phyloP scores from a whole-genome alignment of 2,113 vertebrate genomes.

The Leuciscus idus region DNA sequence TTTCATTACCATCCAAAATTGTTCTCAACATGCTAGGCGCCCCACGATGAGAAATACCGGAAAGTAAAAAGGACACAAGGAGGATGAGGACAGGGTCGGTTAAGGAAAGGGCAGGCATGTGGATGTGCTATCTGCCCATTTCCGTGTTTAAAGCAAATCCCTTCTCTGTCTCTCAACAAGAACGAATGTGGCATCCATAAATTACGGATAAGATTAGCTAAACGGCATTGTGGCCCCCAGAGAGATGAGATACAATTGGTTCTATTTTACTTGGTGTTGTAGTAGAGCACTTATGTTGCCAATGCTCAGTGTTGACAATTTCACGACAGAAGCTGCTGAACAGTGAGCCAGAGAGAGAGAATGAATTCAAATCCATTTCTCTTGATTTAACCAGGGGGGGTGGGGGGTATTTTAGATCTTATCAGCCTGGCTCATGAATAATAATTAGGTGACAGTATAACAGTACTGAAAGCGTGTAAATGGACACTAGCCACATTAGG shows the following conservation, averaged over 20 bases:
- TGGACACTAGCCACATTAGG: not conserved
- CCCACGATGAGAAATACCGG: slow-evolving; percentile 2
- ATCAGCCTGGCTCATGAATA: slow-evolving; percentile 1
- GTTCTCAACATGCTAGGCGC: slow-evolving; percentile 4
- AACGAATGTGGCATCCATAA: slow-evolving; percentile 30
- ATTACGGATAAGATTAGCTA: slow-evolving; percentile 15
- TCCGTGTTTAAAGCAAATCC: slow-evolving; percentile 18
- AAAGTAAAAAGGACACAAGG: not conserved
- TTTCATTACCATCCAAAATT: slow-evolving; percentile 36
- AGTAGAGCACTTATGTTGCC: slow-evolving; percentile 61
- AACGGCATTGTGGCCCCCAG: slow-evolving; percentile 3
- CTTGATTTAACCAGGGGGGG: not conserved
- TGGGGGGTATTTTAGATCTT: not conserved
- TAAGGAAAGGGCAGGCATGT: slow-evolving; percentile 58
- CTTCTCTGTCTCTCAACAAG: slow-evolving; percentile 3
- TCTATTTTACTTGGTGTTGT: slow-evolving; percentile 49
- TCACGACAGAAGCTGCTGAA: not conserved
- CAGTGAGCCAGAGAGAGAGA: slow-evolving; percentile 3
- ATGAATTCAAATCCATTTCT: not conserved
- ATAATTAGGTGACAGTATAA: slow-evolving; percentile 6
- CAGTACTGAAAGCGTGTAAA: not conserved
- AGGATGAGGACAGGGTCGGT: slow-evolving; percentile 52
- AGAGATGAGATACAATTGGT: slow-evolving; percentile 26
- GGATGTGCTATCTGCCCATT: not conserved
- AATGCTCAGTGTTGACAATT: slow-evolving; percentile 20